Percentiles rank a stretch among this genome's conserved stretches.
These are phyloP conservation scores for Eulithis testata DNA, from an alignment of 2,888 invertebrate species.

Conservation along the genomic window DNA sequence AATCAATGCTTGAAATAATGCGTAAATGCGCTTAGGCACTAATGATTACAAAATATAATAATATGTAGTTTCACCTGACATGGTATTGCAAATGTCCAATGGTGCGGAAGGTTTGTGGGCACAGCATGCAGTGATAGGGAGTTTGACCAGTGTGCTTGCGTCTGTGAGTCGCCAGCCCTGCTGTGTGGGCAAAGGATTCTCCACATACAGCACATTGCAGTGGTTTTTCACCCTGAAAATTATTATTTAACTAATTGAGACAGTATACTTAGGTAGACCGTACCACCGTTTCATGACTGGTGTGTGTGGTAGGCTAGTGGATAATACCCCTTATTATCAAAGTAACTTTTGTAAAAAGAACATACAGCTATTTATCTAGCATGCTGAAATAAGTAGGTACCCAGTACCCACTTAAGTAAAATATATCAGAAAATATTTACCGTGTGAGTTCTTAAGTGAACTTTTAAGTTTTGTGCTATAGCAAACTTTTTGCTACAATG, in stretches of 20 bases:
- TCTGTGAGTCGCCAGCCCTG: slow-evolving; percentile 71
- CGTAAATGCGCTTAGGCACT: too few relatives aligned
- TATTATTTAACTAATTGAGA: slow-evolving; percentile 6
- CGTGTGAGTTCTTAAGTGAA: slow-evolving; percentile 75
- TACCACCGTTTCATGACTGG: too few relatives aligned
- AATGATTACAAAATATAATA: too few relatives aligned
- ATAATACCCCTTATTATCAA: too few relatives aligned
- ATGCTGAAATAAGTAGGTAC: too few relatives aligned
- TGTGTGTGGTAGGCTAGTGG: too few relatives aligned
- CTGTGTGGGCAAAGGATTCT: slow-evolving; percentile 73
- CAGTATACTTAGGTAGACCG: too few relatives aligned
- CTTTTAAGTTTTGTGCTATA: slow-evolving; percentile 72
- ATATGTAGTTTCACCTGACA: slow-evolving; percentile 55
- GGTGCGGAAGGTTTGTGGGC: slow-evolving; percentile 74
- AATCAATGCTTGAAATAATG: too few relatives aligned
- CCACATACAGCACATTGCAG: slow-evolving; percentile 71
- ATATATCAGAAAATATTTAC: slow-evolving; percentile 48
- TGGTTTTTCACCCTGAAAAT: slow-evolving; percentile 76
- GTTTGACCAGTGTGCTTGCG: slow-evolving; percentile 75
- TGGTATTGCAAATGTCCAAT: slow-evolving; percentile 79
- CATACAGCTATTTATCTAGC: too few relatives aligned
- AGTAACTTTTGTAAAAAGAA: too few relatives aligned
- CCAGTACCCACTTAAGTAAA: too few relatives aligned
- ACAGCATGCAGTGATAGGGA: slow-evolving; percentile 75
- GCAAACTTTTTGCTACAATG: slow-evolving; percentile 75